Evolutionary conservation across 2,888 invertebrate species (phyloP).

Genomic region (Hirtodrosophila duncani): DNA sequence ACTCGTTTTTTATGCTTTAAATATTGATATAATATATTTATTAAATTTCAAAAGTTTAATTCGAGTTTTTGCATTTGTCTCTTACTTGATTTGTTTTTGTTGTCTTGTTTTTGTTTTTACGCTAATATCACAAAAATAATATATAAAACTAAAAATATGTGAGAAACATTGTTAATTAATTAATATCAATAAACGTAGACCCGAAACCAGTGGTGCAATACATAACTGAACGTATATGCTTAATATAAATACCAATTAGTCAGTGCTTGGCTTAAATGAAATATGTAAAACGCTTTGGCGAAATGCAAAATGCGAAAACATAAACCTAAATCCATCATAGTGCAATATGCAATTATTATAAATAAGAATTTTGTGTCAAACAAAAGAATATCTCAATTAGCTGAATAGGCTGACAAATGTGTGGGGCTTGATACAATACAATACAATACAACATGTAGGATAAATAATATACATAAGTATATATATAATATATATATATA

Average conservation of each 20-base stretch:
- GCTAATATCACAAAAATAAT: constrained; percentile 75
- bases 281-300: no score
- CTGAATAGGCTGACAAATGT: no score
- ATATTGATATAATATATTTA: constrained; percentile 56
- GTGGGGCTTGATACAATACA: no score
- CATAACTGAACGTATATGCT: constrained; percentile 32
- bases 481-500: no score
- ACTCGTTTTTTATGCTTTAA: constrained; percentile 9
- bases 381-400: no score
- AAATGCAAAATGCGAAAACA: no score
- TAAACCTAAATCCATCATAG: no score
- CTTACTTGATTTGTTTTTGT: constrained; percentile 58
- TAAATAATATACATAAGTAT: no score
- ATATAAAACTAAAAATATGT: constrained; percentile 64
- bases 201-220: constrained; percentile 58
- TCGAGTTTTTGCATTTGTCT: constrained; percentile 57
- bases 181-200: constrained; percentile 58
- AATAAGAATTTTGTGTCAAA: no score
- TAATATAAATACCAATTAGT: constrained; percentile 39
- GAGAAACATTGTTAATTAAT: constrained; percentile 41
- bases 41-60: constrained; percentile 66
- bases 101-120: constrained; percentile 43
- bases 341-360: no score
- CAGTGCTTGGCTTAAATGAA: constrained; percentile 30
- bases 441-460: no score